Evolutionary conservation across 2,888 invertebrate genomes (phyloP), one percentile per base, ranked within the genome.

Genomic region (Nymphalis urticae): DNA sequence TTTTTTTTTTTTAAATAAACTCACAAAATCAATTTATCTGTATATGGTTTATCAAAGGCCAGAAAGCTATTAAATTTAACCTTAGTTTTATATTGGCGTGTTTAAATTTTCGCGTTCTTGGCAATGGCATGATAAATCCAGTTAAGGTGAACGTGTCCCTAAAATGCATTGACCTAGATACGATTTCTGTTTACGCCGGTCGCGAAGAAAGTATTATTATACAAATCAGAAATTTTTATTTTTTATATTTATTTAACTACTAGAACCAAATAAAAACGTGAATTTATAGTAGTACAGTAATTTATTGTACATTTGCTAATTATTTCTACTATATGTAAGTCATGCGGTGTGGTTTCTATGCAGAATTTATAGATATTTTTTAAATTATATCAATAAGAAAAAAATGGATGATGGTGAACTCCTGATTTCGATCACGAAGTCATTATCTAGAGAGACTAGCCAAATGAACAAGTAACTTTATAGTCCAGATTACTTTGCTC

Each of bases 111-210:
- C 10, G 32, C 36, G 7, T 54, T 53, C 56, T 56, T 56, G 56
- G 56, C 61, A 61, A 48, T 60, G 62, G 24, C 32, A 66, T 56
- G 54, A 66, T 53, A 66, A 62, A 66, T 66, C 48, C 48, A 66
- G 61, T 66, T 66, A 66, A 66, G 66, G 36, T 61, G 66, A 54
- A 50, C 50, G 51, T 53, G 32, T 13, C 51, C 58, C 58, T 70
- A 62, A 64, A 51, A 60, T 68, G 68, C 64, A 70, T 47, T 70
- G 70, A 70, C 70, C 68, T 70, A 70, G 27, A 64, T 68, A 21
- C 8, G 36, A 61, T 21, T 62, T 59, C 50, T 54, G 47, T 32
- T 48, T 60, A 70, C 58, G 64, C 62, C 53, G 62, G 64, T 68
- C 64, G 62, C 58, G 61, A 32, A 56, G 61, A 56, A 66, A 16